phyloP scores from a whole-genome alignment of 2,797 vertebrate genomes.

The Argyrosomus regius region DNA sequence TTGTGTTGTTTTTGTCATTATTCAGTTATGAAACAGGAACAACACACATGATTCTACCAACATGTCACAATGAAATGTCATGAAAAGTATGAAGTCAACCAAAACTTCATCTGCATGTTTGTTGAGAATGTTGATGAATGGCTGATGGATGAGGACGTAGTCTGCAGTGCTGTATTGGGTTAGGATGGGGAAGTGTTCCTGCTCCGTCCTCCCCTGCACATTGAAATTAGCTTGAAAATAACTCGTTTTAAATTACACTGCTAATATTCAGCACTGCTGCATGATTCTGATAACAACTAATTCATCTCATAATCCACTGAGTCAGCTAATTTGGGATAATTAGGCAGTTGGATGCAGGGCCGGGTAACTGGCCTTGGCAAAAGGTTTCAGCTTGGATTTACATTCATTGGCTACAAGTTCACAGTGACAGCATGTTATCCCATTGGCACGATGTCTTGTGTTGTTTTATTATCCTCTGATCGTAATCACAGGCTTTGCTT shows the following conservation, averaged over 20 bases:
- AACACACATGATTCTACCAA: background rate
- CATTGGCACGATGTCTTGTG: conserved; percentile 26
- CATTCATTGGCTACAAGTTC: conserved; percentile 49
- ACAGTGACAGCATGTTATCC: conserved; percentile 40
- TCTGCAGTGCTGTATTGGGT: background rate
- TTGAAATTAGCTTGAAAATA: conserved; percentile 49
- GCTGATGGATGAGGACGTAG: background rate
- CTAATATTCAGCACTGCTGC: conserved; percentile 61
- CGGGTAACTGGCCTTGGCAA: conserved; percentile 65
- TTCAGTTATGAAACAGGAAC: background rate
- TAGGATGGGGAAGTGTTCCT: conserved; percentile 8
- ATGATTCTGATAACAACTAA: conserved; percentile 68
- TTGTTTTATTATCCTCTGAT: conserved; percentile 56
- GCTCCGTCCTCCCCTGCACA: conserved; percentile 26
- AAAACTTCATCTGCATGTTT: background rate
- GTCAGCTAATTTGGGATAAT: conserved; percentile 73
- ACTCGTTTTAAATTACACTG: conserved; percentile 49
- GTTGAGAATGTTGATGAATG: background rate
- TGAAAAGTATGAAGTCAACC: background rate
- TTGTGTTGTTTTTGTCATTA: background rate
- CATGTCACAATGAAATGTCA: background rate
- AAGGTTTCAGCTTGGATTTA: conserved; percentile 60
- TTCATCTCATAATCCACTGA: conserved; percentile 66
- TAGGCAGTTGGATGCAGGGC: conserved; percentile 55
- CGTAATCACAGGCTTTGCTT: conserved; percentile 33